Percentiles rank a stretch among this genome's conserved stretches.
Evolutionary conservation across 1,140 invertebrate genomes (phyloP).

Genomic region (Potamilus streckersoni): DNA sequence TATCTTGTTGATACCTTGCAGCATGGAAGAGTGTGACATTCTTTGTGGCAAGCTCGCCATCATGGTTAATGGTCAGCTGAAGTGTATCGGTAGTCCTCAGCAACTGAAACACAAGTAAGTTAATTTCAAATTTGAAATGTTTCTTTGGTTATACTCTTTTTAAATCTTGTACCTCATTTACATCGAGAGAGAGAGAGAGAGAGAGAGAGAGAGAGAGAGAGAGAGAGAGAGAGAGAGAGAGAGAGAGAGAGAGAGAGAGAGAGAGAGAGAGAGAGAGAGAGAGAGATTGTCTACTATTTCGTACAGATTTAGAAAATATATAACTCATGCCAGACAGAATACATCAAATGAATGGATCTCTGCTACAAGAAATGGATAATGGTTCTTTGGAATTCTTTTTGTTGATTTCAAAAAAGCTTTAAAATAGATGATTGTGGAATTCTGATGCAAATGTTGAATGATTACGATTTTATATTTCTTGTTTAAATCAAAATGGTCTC

Average conservation of each 20-base stretch:
- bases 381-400: too few relatives aligned
- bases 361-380: too few relatives aligned
- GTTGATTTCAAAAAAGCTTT: background rate
- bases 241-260: too few relatives aligned
- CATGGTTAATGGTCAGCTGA: conserved; percentile 70
- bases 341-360: too few relatives aligned
- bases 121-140: background rate
- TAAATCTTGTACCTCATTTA: background rate
- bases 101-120: conserved; percentile 69
- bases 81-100: conserved; percentile 69
- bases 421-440: too few relatives aligned
- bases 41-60: conserved; percentile 69
- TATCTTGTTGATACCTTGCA: conserved; percentile 29
- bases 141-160: background rate
- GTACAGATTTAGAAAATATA: too few relatives aligned
- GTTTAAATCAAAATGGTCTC: too few relatives aligned
- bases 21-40: conserved; percentile 71
- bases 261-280: too few relatives aligned
- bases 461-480: too few relatives aligned
- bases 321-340: too few relatives aligned
- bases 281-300: background rate
- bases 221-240: too few relatives aligned
- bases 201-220: too few relatives aligned
- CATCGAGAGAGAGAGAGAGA: background rate
- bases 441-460: background rate